Conservation (phyloP, 2,888 invertebrate species). For the Trissolcus brochymenae region DNA sequence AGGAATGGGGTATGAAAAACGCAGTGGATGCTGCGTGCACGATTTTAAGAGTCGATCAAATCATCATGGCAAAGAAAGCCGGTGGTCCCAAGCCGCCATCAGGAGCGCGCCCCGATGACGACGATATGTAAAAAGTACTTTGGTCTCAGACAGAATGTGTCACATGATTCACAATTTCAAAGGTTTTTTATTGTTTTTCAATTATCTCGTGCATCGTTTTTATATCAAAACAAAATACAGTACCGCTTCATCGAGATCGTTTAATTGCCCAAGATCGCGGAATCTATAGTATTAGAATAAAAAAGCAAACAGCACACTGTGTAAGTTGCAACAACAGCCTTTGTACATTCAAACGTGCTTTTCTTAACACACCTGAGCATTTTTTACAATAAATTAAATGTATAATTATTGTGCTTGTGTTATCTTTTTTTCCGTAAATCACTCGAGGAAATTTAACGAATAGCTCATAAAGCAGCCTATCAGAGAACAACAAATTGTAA, state of each 20-base stretch:
- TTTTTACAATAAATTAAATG: slow-evolving; percentile 29
- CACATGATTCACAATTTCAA: slow-evolving; percentile 6
- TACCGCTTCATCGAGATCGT: neutral
- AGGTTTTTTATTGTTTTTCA: slow-evolving; percentile 1
- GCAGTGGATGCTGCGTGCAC: slow-evolving; percentile 95
- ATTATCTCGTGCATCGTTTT: neutral
- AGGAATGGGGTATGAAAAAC: slow-evolving; percentile 96
- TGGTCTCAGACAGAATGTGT: neutral
- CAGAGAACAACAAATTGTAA: neutral
- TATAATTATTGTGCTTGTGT: slow-evolving; percentile 10
- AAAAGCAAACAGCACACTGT: slow-evolving; percentile 1
- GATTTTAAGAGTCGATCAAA: slow-evolving; percentile 95
- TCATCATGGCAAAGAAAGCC: slow-evolving; percentile 98
- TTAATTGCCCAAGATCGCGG: slow-evolving; percentile 2
- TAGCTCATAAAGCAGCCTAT: neutral
- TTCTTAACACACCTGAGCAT: slow-evolving; percentile 10
- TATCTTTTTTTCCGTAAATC: neutral
- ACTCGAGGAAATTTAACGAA: neutral
- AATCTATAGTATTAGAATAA: slow-evolving; percentile 13
- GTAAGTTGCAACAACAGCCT: slow-evolving; percentile 7
- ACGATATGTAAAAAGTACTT: slow-evolving; percentile 77
- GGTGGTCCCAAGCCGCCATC: slow-evolving; percentile 93
- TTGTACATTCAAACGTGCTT: slow-evolving; percentile 27
- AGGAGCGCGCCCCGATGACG: slow-evolving; percentile 83
- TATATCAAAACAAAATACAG: neutral